phyloP scores from a whole-genome alignment of 2,113 vertebrate species.

The Neotoma lepida region DNA sequence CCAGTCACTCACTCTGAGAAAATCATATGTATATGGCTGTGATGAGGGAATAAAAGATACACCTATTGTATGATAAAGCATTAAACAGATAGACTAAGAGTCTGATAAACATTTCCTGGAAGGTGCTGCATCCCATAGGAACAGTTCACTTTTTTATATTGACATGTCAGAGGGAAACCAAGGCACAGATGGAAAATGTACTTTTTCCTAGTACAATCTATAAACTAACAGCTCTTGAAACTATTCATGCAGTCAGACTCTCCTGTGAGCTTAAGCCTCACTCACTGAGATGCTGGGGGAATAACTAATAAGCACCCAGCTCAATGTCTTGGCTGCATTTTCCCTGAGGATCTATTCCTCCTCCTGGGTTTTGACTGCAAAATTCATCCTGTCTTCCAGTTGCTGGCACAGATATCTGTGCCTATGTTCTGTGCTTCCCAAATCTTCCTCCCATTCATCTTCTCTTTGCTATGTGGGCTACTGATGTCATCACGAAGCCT shows the following conservation, averaged over 20 bases:
- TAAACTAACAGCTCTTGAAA: slow-evolving; percentile 43
- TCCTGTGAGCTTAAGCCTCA: background rate
- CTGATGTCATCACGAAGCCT: background rate
- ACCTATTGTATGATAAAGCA: background rate
- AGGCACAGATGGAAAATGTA: slow-evolving; percentile 66
- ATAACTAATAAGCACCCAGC: background rate
- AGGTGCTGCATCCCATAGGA: background rate
- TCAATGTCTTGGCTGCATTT: background rate
- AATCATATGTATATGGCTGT: background rate
- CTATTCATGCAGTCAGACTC: background rate
- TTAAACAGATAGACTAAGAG: slow-evolving; percentile 23
- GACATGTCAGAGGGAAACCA: slow-evolving; percentile 59
- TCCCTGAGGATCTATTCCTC: background rate
- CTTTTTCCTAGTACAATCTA: slow-evolving; percentile 6
- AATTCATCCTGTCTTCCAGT: background rate
- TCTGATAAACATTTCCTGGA: slow-evolving; percentile 34
- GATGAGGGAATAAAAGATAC: background rate
- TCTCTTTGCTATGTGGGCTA: background rate
- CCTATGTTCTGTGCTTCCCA: background rate
- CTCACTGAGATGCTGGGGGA: background rate
- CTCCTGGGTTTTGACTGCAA: background rate
- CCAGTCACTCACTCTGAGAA: background rate
- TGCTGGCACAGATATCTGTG: background rate
- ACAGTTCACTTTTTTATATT: slow-evolving; percentile 43
- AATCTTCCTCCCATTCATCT: background rate